Evolutionary conservation across 2,797 vertebrate species (phyloP), one percentile per base, ranked within the genome.

Genomic region (Nyctalus aviator): DNA sequence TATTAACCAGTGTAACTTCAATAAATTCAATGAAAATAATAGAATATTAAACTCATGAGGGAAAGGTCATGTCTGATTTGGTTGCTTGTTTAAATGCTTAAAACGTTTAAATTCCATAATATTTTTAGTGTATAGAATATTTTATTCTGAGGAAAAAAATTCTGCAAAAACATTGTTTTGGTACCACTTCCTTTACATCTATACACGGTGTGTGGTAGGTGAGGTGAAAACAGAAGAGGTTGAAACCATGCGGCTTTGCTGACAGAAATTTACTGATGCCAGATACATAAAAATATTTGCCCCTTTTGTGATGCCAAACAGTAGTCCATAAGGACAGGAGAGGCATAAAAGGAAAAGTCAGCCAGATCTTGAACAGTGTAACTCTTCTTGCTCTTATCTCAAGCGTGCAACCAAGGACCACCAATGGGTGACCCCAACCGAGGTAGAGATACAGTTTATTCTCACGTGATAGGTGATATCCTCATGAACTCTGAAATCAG

Each of bases 131-230:
- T 30, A 2, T 41, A 91, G 41, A 75, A 13, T 76, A 44, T 88
- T 53, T 88, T 94, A 79, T 85, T 84, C 23, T 88, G 75, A 69
- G 57, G 57, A 78, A 85, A 92, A 18, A 18, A 76, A 76, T 21
- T 32, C 18, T 76, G 32, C 44, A 81, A 64, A 73, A 12, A 21
- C 4, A 20, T 50, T 55, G 25, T 62, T 32, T 72, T 71, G 20
- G 6, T 27, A 8, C 37, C 44, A 83, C 10, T 83, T 88, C 2
- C 23, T 94, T 88, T 30, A 12, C 9, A 48, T 59, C 7, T 32
- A 8, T 46, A 69, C 17, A 37, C 30, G 35, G 17, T 57, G 4
- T 37, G 8, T 37, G 9, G 44, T 72, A 78, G 41, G 71, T 11
- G 44, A 84, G 5, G 8, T 55, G 72, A 71, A 69, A 55, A 88